phyloP scores from a whole-genome alignment of 2,113 vertebrate species.

The Tapirus terrestris region DNA sequence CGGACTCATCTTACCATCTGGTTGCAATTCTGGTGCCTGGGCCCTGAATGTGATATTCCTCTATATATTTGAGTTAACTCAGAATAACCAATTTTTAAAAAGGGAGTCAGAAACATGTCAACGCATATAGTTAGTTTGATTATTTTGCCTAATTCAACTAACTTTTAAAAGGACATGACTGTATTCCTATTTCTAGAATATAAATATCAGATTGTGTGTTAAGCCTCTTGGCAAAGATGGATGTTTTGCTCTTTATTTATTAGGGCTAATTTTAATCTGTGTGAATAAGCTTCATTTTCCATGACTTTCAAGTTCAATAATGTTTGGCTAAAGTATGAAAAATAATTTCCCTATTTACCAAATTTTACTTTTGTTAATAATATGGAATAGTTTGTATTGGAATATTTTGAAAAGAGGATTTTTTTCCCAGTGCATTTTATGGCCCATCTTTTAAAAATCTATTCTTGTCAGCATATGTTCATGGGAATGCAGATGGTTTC shows the following conservation, averaged over 20 bases:
- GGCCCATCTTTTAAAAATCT: not conserved
- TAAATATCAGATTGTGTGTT: slow-evolving; percentile 22
- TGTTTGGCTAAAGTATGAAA: not conserved
- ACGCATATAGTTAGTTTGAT: not conserved
- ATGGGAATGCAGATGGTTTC: not conserved
- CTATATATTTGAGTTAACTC: not conserved
- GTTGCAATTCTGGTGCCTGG: not conserved
- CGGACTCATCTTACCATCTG: not conserved
- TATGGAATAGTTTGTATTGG: not conserved
- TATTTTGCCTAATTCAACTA: slow-evolving; percentile 32
- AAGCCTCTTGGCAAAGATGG: slow-evolving; percentile 1
- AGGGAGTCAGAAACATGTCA: not conserved
- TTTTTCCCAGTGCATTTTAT: not conserved
- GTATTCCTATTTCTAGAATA: not conserved
- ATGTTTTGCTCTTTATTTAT: not conserved
- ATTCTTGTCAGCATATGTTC: not conserved
- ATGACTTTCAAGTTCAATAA: not conserved
- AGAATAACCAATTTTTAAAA: not conserved
- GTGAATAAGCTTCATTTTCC: not conserved
- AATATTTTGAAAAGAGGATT: not conserved
- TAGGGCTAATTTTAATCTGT: slow-evolving; percentile 8
- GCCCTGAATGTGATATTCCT: not conserved
- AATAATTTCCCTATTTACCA: not conserved
- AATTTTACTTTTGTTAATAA: not conserved
- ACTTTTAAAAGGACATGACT: not conserved